phyloP scores from a whole-genome alignment of 1,140 invertebrate genomes.

The Drosophila nigromelanica region DNA sequence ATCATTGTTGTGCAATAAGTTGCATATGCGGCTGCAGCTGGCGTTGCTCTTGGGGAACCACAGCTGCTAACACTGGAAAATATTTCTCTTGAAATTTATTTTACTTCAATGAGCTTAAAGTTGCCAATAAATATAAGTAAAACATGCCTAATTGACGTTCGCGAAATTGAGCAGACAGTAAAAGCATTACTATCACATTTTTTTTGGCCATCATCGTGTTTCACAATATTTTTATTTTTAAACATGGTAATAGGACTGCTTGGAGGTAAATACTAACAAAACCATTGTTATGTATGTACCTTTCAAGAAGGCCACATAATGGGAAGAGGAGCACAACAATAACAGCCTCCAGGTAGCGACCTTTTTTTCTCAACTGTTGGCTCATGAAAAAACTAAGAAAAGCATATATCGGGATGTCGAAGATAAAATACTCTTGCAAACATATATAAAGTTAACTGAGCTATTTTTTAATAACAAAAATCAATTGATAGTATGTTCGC shows the following conservation, averaged over 20 bases:
- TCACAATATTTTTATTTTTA: conserved; percentile 32
- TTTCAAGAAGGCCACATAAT: too few relatives aligned
- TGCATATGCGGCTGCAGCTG: conserved; percentile 39
- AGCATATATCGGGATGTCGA: too few relatives aligned
- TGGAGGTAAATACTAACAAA: conserved; percentile 10
- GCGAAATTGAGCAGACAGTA: not conserved
- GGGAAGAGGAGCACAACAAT: conserved; percentile 23
- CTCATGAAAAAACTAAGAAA: conserved; percentile 12
- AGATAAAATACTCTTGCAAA: too few relatives aligned
- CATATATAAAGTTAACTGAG: too few relatives aligned
- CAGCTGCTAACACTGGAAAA: conserved; percentile 27
- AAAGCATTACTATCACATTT: not conserved
- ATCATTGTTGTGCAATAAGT: conserved; percentile 74
- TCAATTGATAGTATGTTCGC: too few relatives aligned
- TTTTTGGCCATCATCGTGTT: conserved; percentile 25
- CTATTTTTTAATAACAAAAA: too few relatives aligned
- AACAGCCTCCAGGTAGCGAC: conserved; percentile 23
- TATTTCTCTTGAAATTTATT: too few relatives aligned
- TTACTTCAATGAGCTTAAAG: too few relatives aligned
- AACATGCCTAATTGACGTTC: too few relatives aligned
- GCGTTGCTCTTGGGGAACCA: conserved; percentile 16
- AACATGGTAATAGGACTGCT: conserved; percentile 55
- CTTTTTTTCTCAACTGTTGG: conserved; percentile 23
- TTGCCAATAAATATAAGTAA: not conserved
- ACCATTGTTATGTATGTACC: conserved; percentile 53